Base-by-base conservation (phyloP, 2,113 vertebrate species). In the Isurus oxyrinchus region DNA sequence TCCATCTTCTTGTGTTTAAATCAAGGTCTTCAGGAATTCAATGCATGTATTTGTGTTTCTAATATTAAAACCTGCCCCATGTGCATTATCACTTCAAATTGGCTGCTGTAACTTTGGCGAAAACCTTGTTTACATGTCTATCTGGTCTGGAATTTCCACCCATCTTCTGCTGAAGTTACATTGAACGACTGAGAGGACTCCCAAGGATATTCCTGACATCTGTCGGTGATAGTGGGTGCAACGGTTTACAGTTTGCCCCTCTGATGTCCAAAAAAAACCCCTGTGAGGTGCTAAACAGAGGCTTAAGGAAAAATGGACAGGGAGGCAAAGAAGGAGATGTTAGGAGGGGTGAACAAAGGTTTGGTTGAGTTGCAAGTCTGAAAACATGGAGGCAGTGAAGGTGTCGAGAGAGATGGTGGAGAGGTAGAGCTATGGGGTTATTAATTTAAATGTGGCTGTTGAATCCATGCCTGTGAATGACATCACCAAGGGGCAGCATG, bases 1-100 rank as follows among this genome's bases (percentile, higher is more conserved):
- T 61, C 88, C 88, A 93, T 59, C 88, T 93, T 61, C 57, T 93
- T 90, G 87, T 57, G 55, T 93, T 59, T 93, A 93, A 59, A 61
- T 93, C 57, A 93, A 93, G 31, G 88, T 61, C 31, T 93, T 93
- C 88, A 61, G 88, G 57, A 61, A 93, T 93, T 61, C 27, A n/a
- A 7, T 90, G 23, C 27, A 90, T 53, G 86, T n/a, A 31, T 5
- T 55, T 35, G 88, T 91, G 88, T 59, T 35, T 93, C 88, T 61
- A 59, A 61, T 93, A 61, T 61, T 84, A 31, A n/a, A 59, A 61
- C 31, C 81, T 19, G n/a, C 16, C 14, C 31, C 88, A 35, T 91
- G 88, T 91, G 88, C 88, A 59, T 57, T 35, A 35, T 5, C 31
- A 35, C 57, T 61, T 55, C 57, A 6, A 61, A 16, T 16, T 31